Evolutionary conservation across 2,888 invertebrate genomes (phyloP), one percentile per base, ranked within the genome.

Genomic region (Escarpia spicata): DNA sequence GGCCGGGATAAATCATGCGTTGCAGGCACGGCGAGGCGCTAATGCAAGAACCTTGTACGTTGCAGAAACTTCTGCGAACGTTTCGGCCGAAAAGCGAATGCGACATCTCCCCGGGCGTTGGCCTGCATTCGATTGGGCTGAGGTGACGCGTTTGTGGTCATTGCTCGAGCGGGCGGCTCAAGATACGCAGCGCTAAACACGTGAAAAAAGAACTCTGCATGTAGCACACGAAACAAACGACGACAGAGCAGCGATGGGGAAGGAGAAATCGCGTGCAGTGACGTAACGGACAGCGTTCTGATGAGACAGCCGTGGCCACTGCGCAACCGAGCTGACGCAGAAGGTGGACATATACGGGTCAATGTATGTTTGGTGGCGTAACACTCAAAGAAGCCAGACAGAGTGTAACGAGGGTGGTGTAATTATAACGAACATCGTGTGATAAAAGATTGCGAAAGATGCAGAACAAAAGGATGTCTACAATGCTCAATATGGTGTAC

Each of bases 401-500:
- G 19, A 19, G 26, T 75, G 75, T 75, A 75, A 26, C n/a, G n/a
- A 19, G 75, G 19, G 75, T 6, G 75, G 75, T n/a, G 9, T 52
- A 52, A 9, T 52, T 52, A 75, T 19, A 26, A 26, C 75, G 26
- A 75, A 75, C 75, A 75, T 26, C 75, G 75, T 75, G 75, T 75
- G 75, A 26, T 75, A 75, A 60, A 12, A 12, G 60, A 15, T 60
- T 4, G 60, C 60, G 60, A 60, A 75, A 75, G 75, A 75, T 75
- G 75, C 75, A 75, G 75, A 75, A 75, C 75, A 75, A 75, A 75
- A 75, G 75, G 75, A 75, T 75, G 75, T 75, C 75, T 75, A 75
- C 75, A 75, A 75, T 75, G 75, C 75, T 75, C 75, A 75, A 75
- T 37, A 37, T 75, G 75, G 19, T 75, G 75, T 75, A 75, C 26